A percentile compares a stretch with the other conserved stretches of the same genome.
Evolutionary conservation across 2,888 invertebrate genomes (phyloP).

Genomic region (Mythimna impura): DNA sequence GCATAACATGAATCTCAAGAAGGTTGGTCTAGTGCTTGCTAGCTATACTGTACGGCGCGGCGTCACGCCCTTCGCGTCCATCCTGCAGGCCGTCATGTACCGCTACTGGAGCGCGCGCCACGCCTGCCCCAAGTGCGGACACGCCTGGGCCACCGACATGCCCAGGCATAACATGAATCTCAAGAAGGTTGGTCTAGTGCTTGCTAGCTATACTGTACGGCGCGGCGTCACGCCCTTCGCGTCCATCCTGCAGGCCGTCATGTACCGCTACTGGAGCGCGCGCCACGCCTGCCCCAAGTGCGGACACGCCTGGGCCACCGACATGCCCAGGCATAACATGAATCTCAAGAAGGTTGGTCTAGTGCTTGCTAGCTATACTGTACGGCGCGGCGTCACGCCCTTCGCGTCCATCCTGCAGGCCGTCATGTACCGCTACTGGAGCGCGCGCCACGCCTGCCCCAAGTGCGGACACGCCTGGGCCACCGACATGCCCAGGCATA

Average conservation of each 20-base stretch:
- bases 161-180: constrained; percentile 95
- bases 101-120: constrained; percentile 96
- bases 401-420: constrained; percentile 97
- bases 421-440: constrained; percentile 98
- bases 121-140: constrained; percentile 96
- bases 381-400: constrained; percentile 95
- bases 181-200: constrained; percentile 91
- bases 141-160: constrained; percentile 95
- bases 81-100: constrained; percentile 97
- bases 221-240: constrained; percentile 98
- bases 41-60: constrained; percentile 83
- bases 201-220: too few species aligned
- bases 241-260: constrained; percentile 96
- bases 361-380: too few species aligned
- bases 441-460: constrained; percentile 95
- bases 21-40: constrained; percentile 83
- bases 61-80: constrained; percentile 98
- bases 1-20: constrained; percentile 95
- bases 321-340: constrained; percentile 94
- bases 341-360: constrained; percentile 93
- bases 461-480: constrained; percentile 96
- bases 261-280: constrained; percentile 97
- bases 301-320: constrained; percentile 95
- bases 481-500: constrained; percentile 93
- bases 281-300: constrained; percentile 96